Conservation (phyloP, 2,888 invertebrate species). For the Orthosia gothica region DNA sequence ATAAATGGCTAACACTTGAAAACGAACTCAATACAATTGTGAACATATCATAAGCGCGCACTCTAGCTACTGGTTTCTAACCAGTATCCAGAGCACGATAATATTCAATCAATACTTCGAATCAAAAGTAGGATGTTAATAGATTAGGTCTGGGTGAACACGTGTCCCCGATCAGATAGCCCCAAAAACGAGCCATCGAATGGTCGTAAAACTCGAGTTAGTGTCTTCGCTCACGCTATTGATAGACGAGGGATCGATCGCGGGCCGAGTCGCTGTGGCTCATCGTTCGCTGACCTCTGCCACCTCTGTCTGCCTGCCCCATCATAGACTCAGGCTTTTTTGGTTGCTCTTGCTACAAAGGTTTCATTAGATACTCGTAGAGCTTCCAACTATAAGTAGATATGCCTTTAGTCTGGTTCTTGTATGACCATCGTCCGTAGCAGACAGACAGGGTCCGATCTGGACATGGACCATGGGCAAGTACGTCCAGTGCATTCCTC, state of each 20-base stretch:
- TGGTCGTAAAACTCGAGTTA: not conserved
- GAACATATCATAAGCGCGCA: not conserved
- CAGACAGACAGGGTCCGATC: not conserved
- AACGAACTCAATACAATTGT: not conserved
- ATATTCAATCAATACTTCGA: constrained; percentile 16
- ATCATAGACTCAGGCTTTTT: constrained; percentile 46
- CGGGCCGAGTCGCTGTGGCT: not conserved
- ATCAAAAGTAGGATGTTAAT: constrained; percentile 13
- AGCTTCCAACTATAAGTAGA: not conserved
- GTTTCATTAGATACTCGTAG: not conserved
- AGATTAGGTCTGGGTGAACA: constrained; percentile 14
- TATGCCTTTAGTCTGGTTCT: not conserved
- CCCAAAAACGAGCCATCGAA: constrained; percentile 6
- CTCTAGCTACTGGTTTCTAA: not conserved
- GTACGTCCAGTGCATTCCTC: not conserved
- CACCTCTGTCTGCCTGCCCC: constrained; percentile 18
- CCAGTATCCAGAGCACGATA: constrained; percentile 6
- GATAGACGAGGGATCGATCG: constrained; percentile 32
- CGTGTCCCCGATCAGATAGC: constrained; percentile 24
- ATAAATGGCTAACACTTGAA: not conserved
- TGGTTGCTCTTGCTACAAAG: not conserved
- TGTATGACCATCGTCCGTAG: not conserved
- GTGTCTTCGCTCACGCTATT: constrained; percentile 28
- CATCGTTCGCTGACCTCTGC: constrained; percentile 61
- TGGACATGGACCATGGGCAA: no score